phyloP scores from a whole-genome alignment of 2,888 invertebrate genomes.

The Drosophila percnosoma region DNA sequence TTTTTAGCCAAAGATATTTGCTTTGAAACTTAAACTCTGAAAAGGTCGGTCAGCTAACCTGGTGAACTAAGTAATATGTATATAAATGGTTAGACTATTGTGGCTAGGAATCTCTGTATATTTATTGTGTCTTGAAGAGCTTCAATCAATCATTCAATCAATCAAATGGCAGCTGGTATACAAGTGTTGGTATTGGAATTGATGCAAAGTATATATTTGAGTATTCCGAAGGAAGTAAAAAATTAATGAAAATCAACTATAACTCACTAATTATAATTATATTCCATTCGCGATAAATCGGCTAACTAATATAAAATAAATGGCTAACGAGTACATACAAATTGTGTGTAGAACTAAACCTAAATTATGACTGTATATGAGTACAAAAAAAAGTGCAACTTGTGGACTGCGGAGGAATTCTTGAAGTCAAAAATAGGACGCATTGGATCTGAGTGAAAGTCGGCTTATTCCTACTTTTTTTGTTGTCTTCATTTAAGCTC shows the following conservation, averaged over 20 bases:
- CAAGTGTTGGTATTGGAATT: slow-evolving; percentile 31
- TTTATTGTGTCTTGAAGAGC: slow-evolving; percentile 3
- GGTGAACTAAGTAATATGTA: slow-evolving; percentile 12
- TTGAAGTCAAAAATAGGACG: slow-evolving; percentile 11
- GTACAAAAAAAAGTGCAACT: slow-evolving; percentile 35
- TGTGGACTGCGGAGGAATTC: slow-evolving; percentile 19
- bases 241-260: background rate
- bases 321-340: slow-evolving; percentile 31
- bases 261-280: slow-evolving; percentile 5
- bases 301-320: slow-evolving; percentile 43
- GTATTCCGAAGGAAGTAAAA: slow-evolving; percentile 18
- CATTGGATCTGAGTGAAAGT: slow-evolving; percentile 1
- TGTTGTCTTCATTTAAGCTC: slow-evolving; percentile 11
- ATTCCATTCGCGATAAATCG: slow-evolving; percentile 29
- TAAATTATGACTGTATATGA: slow-evolving; percentile 67
- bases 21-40: slow-evolving; percentile 32
- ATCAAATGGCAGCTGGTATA: slow-evolving; percentile 38
- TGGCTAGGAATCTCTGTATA: slow-evolving; percentile 36
- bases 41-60: slow-evolving; percentile 10
- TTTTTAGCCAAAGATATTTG: slow-evolving; percentile 35
- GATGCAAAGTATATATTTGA: slow-evolving; percentile 18
- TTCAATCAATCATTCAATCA: slow-evolving; percentile 18
- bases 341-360: slow-evolving; percentile 31
- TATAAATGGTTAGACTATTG: slow-evolving; percentile 61
- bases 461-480: background rate